These are phyloP conservation scores for Ennomos quercinarius DNA, from an alignment of 2,888 invertebrate genomes.

Conservation along the genomic window DNA sequence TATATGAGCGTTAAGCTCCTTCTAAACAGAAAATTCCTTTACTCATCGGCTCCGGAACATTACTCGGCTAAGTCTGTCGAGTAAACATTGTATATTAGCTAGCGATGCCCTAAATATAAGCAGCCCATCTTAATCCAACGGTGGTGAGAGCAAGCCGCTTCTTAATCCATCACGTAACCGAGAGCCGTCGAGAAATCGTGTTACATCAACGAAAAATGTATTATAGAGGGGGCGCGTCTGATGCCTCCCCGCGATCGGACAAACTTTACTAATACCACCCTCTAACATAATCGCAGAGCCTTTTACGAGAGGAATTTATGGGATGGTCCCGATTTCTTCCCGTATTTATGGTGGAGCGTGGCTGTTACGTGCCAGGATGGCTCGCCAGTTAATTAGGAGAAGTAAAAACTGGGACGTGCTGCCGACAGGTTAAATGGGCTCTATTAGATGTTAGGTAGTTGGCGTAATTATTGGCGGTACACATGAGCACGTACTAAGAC, in stretches of 20 bases:
- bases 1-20: constrained; percentile 33
- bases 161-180: constrained; percentile 86
- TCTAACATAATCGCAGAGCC: constrained; percentile 85
- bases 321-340: constrained; percentile 84
- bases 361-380: constrained; percentile 75
- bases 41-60: constrained; percentile 53
- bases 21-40: constrained; percentile 44
- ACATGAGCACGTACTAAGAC: constrained; percentile 30
- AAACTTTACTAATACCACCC: constrained; percentile 86
- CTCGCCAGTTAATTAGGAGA: constrained; percentile 77
- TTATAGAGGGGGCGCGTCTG: constrained; percentile 70
- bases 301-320: constrained; percentile 86
- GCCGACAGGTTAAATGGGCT: constrained; percentile 48
- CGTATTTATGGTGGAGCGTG: constrained; percentile 81
- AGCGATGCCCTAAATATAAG: constrained; percentile 80
- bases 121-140: constrained; percentile 77
- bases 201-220: constrained; percentile 87
- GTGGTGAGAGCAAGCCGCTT: constrained; percentile 77
- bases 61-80: constrained; percentile 74
- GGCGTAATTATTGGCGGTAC: constrained; percentile 20
- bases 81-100: constrained; percentile 81
- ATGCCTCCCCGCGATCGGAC: constrained; percentile 75
- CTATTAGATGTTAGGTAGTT: constrained; percentile 35
- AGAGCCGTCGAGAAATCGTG: constrained; percentile 85
- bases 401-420: constrained; percentile 48